These are phyloP conservation scores for Neodiprion lecontei DNA, from an alignment of 1,140 invertebrate species.

Conservation along the genomic window DNA sequence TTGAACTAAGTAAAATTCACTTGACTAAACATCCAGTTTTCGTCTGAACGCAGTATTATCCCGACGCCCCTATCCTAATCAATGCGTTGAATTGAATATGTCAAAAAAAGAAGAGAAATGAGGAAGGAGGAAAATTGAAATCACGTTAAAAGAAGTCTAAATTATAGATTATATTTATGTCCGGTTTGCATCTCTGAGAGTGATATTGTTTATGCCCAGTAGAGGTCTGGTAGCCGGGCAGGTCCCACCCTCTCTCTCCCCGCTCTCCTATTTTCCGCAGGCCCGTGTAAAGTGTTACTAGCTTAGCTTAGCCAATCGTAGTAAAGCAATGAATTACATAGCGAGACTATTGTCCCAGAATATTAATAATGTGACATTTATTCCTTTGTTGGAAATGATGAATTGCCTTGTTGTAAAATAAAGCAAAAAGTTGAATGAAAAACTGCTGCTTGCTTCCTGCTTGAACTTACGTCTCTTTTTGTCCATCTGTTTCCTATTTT, in stretches of 20 bases:
- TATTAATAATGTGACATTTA: constrained; percentile 50
- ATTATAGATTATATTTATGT: constrained; percentile 46
- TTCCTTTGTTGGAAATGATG: constrained; percentile 56
- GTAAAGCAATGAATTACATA: constrained; percentile 49
- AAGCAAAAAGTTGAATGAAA: constrained; percentile 55
- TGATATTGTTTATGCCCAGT: constrained; percentile 48
- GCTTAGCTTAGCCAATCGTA: constrained; percentile 52
- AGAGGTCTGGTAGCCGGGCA: constrained; percentile 54
- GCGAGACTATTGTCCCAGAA: constrained; percentile 47
- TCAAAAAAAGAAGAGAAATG: too few species aligned
- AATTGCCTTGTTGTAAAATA: constrained; percentile 60
- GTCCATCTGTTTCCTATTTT: not conserved
- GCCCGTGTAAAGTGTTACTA: constrained; percentile 54
- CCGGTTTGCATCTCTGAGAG: constrained; percentile 47
- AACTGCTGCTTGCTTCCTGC: constrained; percentile 51
- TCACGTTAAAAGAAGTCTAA: constrained; percentile 37
- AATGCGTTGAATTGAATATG: not conserved
- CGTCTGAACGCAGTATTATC: not conserved
- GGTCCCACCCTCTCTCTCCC: constrained; percentile 42
- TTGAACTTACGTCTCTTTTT: constrained; percentile 40
- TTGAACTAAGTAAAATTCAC: too few species aligned
- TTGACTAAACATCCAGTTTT: too few species aligned
- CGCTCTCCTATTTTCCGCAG: constrained; percentile 33
- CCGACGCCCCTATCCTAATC: not conserved
- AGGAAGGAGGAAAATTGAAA: constrained; percentile 3